phyloP scores from a whole-genome alignment of 2,888 invertebrate species.

The Onthophagus sagittarius region DNA sequence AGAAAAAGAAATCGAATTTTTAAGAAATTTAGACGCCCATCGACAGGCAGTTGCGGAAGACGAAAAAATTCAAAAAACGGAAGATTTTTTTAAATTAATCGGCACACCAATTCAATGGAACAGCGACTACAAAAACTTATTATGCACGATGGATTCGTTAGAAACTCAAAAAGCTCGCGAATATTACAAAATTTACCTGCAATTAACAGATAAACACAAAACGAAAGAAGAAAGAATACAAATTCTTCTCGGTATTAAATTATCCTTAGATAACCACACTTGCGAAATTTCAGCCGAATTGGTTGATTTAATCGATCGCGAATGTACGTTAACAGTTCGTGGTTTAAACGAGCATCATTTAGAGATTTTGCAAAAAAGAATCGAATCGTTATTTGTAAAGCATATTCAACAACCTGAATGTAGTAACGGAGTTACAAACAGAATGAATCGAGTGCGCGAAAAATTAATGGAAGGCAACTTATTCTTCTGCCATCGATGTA shows the following conservation, averaged over 20 bases:
- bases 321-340: constrained; percentile 64
- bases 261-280: constrained; percentile 59
- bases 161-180: constrained; percentile 76
- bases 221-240: constrained; percentile 65
- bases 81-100: constrained; percentile 63
- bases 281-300: constrained; percentile 58
- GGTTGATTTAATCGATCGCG: constrained; percentile 64
- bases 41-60: constrained; percentile 59
- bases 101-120: constrained; percentile 74
- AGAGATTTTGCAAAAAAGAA: constrained; percentile 63
- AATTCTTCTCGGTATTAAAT: constrained; percentile 66
- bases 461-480: constrained; percentile 43
- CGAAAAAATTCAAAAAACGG: constrained; percentile 56
- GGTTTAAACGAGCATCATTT: constrained; percentile 59
- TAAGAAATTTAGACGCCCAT: constrained; percentile 56
- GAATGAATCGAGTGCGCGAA: constrained; percentile 46
- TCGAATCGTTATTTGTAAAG: constrained; percentile 55
- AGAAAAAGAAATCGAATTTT: constrained; percentile 68
- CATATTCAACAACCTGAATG: constrained; percentile 58
- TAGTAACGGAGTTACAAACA: constrained; percentile 56
- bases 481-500: constrained; percentile 59
- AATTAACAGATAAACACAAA: constrained; percentile 58
- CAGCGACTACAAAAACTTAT: constrained; percentile 54
- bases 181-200: constrained; percentile 68
- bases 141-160: constrained; percentile 76